Evolutionary conservation across 1,140 invertebrate species (phyloP), one percentile per base, ranked within the genome.

Genomic region (Belonocnema kinseyi): DNA sequence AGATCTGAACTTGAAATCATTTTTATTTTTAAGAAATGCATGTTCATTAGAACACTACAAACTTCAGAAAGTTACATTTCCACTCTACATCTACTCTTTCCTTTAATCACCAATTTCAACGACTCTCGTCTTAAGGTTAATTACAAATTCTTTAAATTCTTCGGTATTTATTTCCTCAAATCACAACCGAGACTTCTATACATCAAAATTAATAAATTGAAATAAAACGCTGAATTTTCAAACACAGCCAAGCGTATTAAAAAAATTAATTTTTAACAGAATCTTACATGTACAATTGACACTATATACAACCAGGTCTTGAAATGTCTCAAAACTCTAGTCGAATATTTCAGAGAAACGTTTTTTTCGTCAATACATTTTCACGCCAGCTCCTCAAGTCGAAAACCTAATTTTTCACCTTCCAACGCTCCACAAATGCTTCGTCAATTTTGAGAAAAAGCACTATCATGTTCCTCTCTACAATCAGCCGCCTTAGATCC

Each of bases 11-110:
- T 66, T 66, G 61, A n/a, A 66, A 66, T 66, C 40, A 40, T 66
- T 66, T 66, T 66, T 66, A 66, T 66, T 66, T 40, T 66, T 66
- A 40, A 66, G 61, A 66, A 66, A 66, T 66, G n/a, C 61, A 40
- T 13, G 26, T 66, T 66, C 40, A 40, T 66, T 33, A 66, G 58
- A 66, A 66, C 58, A 66, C 58, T 66, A 66, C 58, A 66, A 66
- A 66, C 33, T 66, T 66, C 58, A 66, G 58, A 66, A 66, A 66
- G 58, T 66, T 66, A 66, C 58, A 66, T 66, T 66, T 66, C 58
- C 5, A 40, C 58, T 40, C 58, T 66, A 66, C 58, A 66, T 13
- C 58, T 66, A 66, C 33, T 40, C 26, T 33, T 40, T 40, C 33
- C 40, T 14, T 14, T 40, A 40, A 66, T 66, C 40, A 16, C 33